These are phyloP conservation scores for Taxidea taxus DNA, from an alignment of 2,113 vertebrate species.

Conservation along the genomic window DNA sequence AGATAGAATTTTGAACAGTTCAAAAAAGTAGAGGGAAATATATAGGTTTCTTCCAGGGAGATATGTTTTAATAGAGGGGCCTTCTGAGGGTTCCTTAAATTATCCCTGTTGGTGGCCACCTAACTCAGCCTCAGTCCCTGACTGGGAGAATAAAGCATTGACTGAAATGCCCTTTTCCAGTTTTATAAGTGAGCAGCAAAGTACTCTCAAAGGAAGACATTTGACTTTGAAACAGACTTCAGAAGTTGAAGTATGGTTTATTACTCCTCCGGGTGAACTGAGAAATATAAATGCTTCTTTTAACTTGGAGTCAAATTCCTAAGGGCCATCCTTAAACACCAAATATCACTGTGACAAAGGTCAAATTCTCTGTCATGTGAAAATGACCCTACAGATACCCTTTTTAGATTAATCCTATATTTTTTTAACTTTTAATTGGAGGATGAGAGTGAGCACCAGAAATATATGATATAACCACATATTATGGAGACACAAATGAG, in stretches of 20 bases:
- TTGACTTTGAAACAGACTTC: conserved; percentile 71
- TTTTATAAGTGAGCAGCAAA: conserved; percentile 56
- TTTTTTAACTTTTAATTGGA: conserved; percentile 40
- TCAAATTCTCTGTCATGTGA: neutral
- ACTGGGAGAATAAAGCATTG: conserved; percentile 43
- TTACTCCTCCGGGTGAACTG: conserved; percentile 61
- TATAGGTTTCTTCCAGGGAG: neutral
- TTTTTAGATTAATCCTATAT: conserved; percentile 24
- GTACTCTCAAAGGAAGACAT: conserved; percentile 63
- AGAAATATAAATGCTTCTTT: conserved; percentile 64
- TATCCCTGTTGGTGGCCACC: conserved; percentile 40
- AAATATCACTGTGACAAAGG: conserved; percentile 40
- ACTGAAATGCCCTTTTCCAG: conserved; percentile 59
- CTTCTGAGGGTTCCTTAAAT: conserved; percentile 53
- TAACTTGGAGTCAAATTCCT: conserved; percentile 44
- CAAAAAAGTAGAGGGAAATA: conserved; percentile 19
- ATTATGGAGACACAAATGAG: neutral
- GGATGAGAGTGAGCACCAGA: neutral
- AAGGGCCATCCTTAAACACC: conserved; percentile 19
- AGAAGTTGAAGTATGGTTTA: conserved; percentile 67
- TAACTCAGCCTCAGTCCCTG: conserved; percentile 44
- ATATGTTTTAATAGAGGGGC: conserved; percentile 33
- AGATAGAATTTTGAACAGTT: conserved; percentile 42
- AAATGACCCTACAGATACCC: conserved; percentile 17
- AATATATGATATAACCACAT: neutral